Base-by-base conservation (phyloP, 2,797 vertebrate species). In the Hyperoplus lanceolatus region DNA sequence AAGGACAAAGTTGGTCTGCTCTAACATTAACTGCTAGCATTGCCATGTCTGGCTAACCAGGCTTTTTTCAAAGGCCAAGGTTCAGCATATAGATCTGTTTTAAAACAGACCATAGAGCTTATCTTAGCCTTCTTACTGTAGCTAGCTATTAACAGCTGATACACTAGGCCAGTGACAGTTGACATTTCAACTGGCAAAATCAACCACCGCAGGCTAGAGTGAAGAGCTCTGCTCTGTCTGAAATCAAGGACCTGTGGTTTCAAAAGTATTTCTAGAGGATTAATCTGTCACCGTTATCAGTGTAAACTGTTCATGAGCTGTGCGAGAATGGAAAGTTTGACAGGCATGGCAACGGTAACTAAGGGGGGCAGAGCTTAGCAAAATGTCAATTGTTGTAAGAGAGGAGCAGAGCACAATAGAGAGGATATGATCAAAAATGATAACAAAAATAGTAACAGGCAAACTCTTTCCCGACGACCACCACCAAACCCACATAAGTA, bases 271-370 rank as follows among this genome's bases (percentile, higher is more conserved):
- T 13, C 3, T 7, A 36, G 3, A 2, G 16, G 16, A 50, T 60
- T 51, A 4, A 60, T 76, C 29, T 56, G 29, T 15, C 50, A 50
- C 29, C 18, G 4, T 50, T 70, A n/a, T 64, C 41, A 55, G 1
- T 57, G 51, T 50, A 54, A 67, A 54, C 39, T 62, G 16, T 38
- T 55, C n/a, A 55, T 38, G 18, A 36, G 62, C 72, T 73, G 45
- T 29, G 15, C 4, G 13, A 16, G 18, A 77, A 83, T 69, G 38
- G 64, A 72, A 70, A 60, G 48, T 63, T 67, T 88, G 64, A 58
- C 59, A 64, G 54, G 41, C 67, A 54, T 72, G 65, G 75, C 82
- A 81, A 82, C 69, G 57, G 82, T 83, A 79, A 73, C 83, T 39
- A 74, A 45, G 39, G 4, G 56, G 38, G 61, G 64, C 0, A 8